Conservation (phyloP, 2,888 invertebrate species). For the Carterocephalus palaemon region DNA sequence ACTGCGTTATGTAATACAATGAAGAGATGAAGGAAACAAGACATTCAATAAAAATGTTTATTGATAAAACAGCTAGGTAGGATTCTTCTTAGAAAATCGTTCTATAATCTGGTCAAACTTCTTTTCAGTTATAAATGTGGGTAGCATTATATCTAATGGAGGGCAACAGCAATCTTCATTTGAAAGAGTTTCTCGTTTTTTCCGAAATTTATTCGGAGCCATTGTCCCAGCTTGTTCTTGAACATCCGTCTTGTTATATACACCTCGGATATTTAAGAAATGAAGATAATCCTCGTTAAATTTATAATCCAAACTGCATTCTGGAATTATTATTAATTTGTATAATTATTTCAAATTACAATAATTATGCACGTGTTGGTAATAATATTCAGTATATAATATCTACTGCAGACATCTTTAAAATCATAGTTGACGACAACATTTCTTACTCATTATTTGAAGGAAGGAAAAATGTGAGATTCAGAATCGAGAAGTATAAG, state of each 20-base stretch:
- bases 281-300: conserved; percentile 45
- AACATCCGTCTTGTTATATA: conserved; percentile 34
- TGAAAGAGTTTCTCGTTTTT: not conserved
- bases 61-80: not conserved
- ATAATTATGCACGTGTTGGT: too few relatives aligned
- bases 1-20: too few relatives aligned
- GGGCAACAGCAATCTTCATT: conserved; percentile 49
- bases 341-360: conserved; percentile 1
- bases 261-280: conserved; percentile 44
- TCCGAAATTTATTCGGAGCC: too few relatives aligned
- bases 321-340: too few relatives aligned
- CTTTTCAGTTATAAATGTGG: conserved; percentile 52
- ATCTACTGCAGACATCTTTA: too few relatives aligned
- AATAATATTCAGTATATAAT: too few relatives aligned
- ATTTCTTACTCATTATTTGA: too few relatives aligned
- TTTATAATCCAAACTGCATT: conserved; percentile 48
- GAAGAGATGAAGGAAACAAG: too few relatives aligned
- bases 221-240: not conserved
- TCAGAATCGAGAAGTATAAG: conserved; percentile 5
- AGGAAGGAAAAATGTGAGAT: not conserved
- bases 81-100: conserved; percentile 29
- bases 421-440: too few relatives aligned
- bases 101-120: conserved; percentile 44
- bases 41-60: not conserved
- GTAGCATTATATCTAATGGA: conserved; percentile 43